Evolutionary conservation across 2,113 vertebrate genomes (phyloP), one percentile per base, ranked within the genome.

Genomic region (Tetrao urogallus): DNA sequence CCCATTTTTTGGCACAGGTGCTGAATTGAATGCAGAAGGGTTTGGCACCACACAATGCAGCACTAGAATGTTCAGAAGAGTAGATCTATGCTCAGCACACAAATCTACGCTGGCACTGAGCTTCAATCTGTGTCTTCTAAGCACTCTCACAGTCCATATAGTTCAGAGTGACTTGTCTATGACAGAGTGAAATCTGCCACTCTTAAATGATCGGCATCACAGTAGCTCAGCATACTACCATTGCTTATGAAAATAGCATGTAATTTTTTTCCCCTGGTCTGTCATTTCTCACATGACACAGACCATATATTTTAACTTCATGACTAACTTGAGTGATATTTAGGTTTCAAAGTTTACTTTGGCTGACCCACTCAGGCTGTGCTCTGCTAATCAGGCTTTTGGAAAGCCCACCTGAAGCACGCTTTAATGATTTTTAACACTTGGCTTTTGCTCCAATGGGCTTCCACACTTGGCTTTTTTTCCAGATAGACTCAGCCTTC

Each of bases 41-140:
- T 82, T 89, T 85, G 80, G 69, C 86, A 92, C 64, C 15, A 17
- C 12, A 19, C 50, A 5, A n/a, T 48, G 82, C 64, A 85, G 66
- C 25, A 43, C 45, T 2, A 21, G 4, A 40, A 85, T 66, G 73
- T 85, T 61, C 63, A 36, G 20, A 61, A 18, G 21, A 28, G 47
- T 0, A 36, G 42, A 21, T 8, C 2, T 0, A 48, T 0, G 0
- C 12, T 20, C 28, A 18, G 6, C 18, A 4, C 11, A 43, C 47
- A 78, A 50, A 71, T 22, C 69, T 77, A 32, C 38, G 27, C 61
- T 6, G 43, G n/a, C 32, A 57, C 7, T 0, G 0, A 82, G 42
- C 38, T 63, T 64, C 47, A n/a, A 4, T 30, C 19, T 30, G 0
- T 1, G 32, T 24, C 16, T 47, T 50, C 73, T 38, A 5, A 32